phyloP scores from a whole-genome alignment of 2,113 vertebrate genomes.

The Andinoacara biseriatus region DNA sequence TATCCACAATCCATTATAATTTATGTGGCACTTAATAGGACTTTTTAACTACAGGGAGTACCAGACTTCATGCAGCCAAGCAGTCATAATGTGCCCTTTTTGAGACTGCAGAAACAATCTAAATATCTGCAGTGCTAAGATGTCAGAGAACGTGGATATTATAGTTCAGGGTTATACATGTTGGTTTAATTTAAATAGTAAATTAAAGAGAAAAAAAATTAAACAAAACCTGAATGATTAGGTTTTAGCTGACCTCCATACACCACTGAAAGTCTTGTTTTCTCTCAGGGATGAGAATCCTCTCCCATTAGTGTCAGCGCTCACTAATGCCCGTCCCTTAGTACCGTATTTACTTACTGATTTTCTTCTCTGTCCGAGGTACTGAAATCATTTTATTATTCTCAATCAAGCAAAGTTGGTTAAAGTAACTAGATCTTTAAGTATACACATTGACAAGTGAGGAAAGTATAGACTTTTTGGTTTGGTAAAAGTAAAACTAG shows the following conservation, averaged over 20 bases:
- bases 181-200: not conserved
- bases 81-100: not conserved
- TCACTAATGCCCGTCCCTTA: not conserved
- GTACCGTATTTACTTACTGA: not conserved
- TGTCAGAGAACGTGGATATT: not conserved
- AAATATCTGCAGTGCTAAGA: not conserved
- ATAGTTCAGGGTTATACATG: not conserved
- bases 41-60: slow-evolving; percentile 12
- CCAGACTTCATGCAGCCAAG: not conserved
- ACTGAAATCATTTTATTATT: not conserved
- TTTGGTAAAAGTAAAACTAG: not conserved
- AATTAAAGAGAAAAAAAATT: not conserved
- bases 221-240: not conserved
- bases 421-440: not conserved
- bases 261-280: not conserved
- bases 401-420: not conserved
- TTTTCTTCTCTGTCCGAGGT: not conserved
- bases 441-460: not conserved
- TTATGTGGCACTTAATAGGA: slow-evolving; percentile 2
- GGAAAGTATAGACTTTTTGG: not conserved
- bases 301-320: not conserved
- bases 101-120: not conserved
- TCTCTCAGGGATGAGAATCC: slow-evolving; percentile 25
- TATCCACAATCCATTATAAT: not conserved
- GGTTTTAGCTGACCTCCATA: not conserved